Evolutionary conservation across 2,888 invertebrate genomes (phyloP).

Genomic region (Sinohyriopsis cumingii): DNA sequence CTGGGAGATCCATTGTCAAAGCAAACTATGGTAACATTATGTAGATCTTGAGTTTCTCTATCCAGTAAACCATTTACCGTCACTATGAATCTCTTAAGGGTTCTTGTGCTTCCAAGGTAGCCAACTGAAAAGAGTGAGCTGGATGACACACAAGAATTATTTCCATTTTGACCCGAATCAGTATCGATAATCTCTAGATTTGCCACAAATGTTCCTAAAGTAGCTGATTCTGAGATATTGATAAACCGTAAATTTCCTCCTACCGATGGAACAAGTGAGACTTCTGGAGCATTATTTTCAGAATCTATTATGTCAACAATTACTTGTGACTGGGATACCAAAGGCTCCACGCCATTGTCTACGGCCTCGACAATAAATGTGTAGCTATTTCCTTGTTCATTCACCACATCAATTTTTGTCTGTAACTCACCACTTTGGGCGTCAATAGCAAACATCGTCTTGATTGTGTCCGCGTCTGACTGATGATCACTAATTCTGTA

Average conservation of each 20-base stretch:
- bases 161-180: conserved; percentile 88
- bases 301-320: conserved; percentile 38
- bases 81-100: conserved; percentile 46
- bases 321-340: conserved; percentile 44
- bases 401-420: conserved; percentile 30
- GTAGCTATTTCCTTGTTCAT: conserved; percentile 35
- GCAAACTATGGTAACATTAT: conserved; percentile 73
- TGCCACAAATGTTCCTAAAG: conserved; percentile 74
- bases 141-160: conserved; percentile 75
- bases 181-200: conserved; percentile 88
- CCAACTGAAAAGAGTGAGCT: conserved; percentile 42
- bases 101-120: conserved; percentile 14
- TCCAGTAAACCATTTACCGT: conserved; percentile 72
- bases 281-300: conserved; percentile 24
- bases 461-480: conserved; percentile 34
- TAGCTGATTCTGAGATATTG: conserved; percentile 53
- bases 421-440: conserved; percentile 34
- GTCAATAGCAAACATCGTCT: conserved; percentile 28
- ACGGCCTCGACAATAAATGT: conserved; percentile 50
- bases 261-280: conserved; percentile 34
- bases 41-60: conserved; percentile 47
- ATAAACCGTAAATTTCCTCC: conserved; percentile 33
- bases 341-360: conserved; percentile 50
- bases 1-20: conserved; percentile 75
- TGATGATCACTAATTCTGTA: conserved; percentile 68